phyloP scores from a whole-genome alignment of 1,140 invertebrate genomes.

The Marisa cornuarietis region DNA sequence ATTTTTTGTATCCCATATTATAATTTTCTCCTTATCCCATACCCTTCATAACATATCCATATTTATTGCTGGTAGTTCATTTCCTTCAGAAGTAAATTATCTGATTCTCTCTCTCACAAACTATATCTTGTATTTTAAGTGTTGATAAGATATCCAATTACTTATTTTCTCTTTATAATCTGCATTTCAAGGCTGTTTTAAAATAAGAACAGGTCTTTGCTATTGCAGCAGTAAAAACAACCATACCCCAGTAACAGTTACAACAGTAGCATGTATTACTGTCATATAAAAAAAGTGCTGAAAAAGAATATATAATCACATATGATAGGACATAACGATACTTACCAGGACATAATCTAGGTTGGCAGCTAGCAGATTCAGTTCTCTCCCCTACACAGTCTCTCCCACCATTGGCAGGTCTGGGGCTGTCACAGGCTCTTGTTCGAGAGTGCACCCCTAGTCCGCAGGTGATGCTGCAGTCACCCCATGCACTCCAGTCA shows the following conservation, averaged over 20 bases:
- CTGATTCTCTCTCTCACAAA: no score
- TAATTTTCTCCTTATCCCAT: no score
- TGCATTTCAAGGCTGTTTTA: no score
- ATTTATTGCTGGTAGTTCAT: no score
- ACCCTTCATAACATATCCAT: no score
- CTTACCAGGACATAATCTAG: slow-evolving; percentile 55
- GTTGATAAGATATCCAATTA: no score
- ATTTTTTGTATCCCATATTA: no score
- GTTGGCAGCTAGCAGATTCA: slow-evolving; percentile 50
- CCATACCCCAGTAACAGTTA: not conserved
- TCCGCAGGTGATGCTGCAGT: slow-evolving; percentile 76
- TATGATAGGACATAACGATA: not conserved
- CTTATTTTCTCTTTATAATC: no score
- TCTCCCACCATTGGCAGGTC: slow-evolving; percentile 56
- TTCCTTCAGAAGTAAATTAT: no score
- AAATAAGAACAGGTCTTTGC: no score
- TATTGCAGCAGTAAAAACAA: no score
- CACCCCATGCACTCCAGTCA: slow-evolving; percentile 73
- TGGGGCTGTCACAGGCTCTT: slow-evolving; percentile 73
- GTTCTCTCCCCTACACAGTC: slow-evolving; percentile 46
- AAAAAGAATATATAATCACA: not conserved
- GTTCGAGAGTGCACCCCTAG: slow-evolving; percentile 72
- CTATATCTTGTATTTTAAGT: no score
- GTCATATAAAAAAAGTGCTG: not conserved
- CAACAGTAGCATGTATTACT: not conserved